Percentiles rank a stretch among this genome's conserved stretches.
Conservation (phyloP, 2,113 vertebrate genomes). For the Lates calcarifer region DNA sequence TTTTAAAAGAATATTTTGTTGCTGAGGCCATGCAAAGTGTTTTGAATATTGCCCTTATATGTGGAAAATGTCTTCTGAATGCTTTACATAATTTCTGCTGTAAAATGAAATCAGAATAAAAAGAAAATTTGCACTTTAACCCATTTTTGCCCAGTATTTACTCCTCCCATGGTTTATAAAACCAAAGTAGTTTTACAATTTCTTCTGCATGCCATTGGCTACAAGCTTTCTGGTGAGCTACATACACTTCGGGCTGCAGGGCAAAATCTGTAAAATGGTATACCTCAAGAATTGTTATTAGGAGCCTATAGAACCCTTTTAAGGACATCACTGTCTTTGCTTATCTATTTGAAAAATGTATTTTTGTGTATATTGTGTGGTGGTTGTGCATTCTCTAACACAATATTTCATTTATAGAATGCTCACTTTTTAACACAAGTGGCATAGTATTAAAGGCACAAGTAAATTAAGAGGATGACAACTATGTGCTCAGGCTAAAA, state of each 20-base stretch:
- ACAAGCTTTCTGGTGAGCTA: neutral
- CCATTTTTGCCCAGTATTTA: slow-evolving; percentile 50
- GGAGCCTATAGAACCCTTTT: neutral
- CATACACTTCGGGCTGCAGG: neutral
- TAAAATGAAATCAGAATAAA: slow-evolving; percentile 98
- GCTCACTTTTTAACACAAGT: too few species aligned
- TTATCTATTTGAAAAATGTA: too few species aligned
- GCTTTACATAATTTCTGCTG: slow-evolving; percentile 99
- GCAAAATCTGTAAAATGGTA: neutral
- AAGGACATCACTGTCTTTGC: neutral
- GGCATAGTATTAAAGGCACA: too few species aligned
- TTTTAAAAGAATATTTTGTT: slow-evolving; percentile 97
- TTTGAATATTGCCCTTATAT: slow-evolving; percentile 99
- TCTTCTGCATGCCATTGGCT: neutral
- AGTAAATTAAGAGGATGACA: too few species aligned
- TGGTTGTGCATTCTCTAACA: too few species aligned
- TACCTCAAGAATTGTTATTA: neutral
- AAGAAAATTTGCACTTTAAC: slow-evolving; percentile 84
- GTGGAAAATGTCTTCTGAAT: slow-evolving; percentile 99
- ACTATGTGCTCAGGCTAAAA: too few species aligned
- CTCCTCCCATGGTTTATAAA: neutral
- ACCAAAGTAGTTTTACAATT: neutral
- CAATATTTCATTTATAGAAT: too few species aligned
- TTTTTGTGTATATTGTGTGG: too few species aligned
- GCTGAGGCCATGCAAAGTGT: slow-evolving; percentile 99